These are phyloP conservation scores for Nowickia ferox DNA, from an alignment of 2,888 invertebrate species.

Conservation along the genomic window DNA sequence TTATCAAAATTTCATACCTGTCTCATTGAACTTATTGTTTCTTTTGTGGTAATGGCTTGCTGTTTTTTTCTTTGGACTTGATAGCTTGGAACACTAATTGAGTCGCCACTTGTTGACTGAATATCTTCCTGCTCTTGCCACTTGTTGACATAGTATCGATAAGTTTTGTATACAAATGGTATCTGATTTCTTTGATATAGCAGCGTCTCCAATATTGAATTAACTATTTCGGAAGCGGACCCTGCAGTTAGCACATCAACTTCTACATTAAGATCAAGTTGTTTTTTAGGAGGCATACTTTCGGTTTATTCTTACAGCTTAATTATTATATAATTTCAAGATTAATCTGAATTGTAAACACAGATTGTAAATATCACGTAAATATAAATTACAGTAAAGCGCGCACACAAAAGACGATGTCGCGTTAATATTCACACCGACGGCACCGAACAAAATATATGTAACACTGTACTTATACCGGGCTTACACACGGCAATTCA, in stretches of 20 bases:
- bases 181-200: conserved; percentile 82
- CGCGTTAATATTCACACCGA: no score
- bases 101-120: background rate
- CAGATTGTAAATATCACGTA: no score
- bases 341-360: background rate
- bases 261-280: conserved; percentile 77
- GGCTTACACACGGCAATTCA: no score
- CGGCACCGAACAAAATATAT: no score
- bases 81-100: conserved; percentile 71
- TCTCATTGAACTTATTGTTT: conserved; percentile 78
- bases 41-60: conserved; percentile 78
- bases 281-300: conserved; percentile 71
- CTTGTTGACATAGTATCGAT: conserved; percentile 79
- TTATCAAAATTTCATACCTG: conserved; percentile 73
- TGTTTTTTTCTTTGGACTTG: conserved; percentile 78
- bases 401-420: no score
- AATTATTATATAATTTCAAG: background rate
- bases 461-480: no score
- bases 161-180: conserved; percentile 81
- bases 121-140: conserved; percentile 72
- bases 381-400: no score
- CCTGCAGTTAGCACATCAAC: conserved; percentile 78
- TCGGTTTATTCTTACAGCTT: background rate
- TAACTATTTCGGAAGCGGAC: conserved; percentile 77
- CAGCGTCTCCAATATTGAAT: conserved; percentile 79